These are phyloP conservation scores for Pedetes capensis DNA, from an alignment of 2,113 vertebrate species.

Conservation along the genomic window DNA sequence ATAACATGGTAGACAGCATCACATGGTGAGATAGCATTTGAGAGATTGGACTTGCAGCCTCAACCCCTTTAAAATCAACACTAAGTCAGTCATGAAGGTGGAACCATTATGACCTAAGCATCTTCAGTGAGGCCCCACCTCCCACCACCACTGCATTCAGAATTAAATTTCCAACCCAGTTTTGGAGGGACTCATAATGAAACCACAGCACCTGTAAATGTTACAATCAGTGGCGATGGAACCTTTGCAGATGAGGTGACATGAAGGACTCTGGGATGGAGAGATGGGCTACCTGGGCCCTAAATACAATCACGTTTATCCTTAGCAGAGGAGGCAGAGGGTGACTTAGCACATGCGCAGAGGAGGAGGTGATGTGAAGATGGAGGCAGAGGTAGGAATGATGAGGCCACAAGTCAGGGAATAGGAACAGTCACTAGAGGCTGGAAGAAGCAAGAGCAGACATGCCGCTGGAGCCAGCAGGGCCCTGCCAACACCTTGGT, in stretches of 20 bases:
- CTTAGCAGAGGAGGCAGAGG: not conserved
- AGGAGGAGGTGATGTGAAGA: not conserved
- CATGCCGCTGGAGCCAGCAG: fast-evolving
- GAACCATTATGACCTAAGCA: not conserved
- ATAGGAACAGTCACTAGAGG: not conserved
- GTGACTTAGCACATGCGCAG: not conserved
- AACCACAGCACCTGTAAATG: not conserved
- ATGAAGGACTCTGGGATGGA: not conserved
- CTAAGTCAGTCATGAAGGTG: not conserved
- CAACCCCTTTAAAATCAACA: not conserved
- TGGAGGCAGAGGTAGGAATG: not conserved
- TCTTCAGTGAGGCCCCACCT: not conserved
- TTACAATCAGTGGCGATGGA: not conserved
- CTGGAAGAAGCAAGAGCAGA: not conserved
- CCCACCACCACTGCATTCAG: not conserved
- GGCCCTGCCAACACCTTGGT: not conserved
- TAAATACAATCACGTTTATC: not conserved
- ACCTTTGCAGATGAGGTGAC: not conserved
- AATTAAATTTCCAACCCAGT: not conserved
- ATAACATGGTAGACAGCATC: not conserved
- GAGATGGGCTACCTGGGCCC: not conserved
- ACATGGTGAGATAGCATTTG: not conserved
- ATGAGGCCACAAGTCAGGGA: not conserved
- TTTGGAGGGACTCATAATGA: not conserved
- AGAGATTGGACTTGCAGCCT: no score